Percentiles rank a stretch among this genome's conserved stretches.
phyloP scores from a whole-genome alignment of 2,888 invertebrate genomes.

The Diarsia dahlii region DNA sequence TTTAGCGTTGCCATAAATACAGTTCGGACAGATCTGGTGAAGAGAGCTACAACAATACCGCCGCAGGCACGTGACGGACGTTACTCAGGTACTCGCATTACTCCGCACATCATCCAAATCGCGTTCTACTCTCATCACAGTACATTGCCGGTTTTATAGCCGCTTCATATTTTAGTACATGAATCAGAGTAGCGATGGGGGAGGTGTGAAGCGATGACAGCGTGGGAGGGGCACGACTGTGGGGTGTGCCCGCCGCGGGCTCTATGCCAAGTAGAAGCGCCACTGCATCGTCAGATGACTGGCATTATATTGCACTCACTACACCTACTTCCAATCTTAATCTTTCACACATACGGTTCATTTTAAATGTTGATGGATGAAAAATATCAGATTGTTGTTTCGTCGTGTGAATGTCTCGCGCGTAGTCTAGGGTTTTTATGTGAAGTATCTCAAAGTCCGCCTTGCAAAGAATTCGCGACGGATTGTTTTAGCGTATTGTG shows the following conservation, averaged over 20 bases:
- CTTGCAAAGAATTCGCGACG: slow-evolving; percentile 77
- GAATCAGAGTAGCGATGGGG: slow-evolving; percentile 80
- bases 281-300: slow-evolving; percentile 83
- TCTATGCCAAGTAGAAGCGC: slow-evolving; percentile 87
- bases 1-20: slow-evolving; percentile 61
- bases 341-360: slow-evolving; percentile 72
- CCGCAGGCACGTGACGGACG: slow-evolving; percentile 66
- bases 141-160: slow-evolving; percentile 80
- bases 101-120: slow-evolving; percentile 67
- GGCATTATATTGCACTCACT: slow-evolving; percentile 68
- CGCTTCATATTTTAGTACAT: slow-evolving; percentile 77
- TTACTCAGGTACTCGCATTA: slow-evolving; percentile 69
- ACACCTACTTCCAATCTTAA: slow-evolving; percentile 68
- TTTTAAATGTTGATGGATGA: slow-evolving; percentile 62
- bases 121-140: slow-evolving; percentile 65
- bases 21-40: slow-evolving; percentile 55
- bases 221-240: slow-evolving; percentile 79
- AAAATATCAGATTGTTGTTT: slow-evolving; percentile 70
- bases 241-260: slow-evolving; percentile 83
- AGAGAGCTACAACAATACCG: slow-evolving; percentile 61
- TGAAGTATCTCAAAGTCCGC: slow-evolving; percentile 83
- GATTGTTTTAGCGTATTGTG: slow-evolving; percentile 74
- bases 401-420: slow-evolving; percentile 84
- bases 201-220: slow-evolving; percentile 79
- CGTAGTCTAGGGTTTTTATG: slow-evolving; percentile 86